Base-by-base conservation (phyloP, 2,797 vertebrate species). In the Crossoptilon crossoptilon region DNA sequence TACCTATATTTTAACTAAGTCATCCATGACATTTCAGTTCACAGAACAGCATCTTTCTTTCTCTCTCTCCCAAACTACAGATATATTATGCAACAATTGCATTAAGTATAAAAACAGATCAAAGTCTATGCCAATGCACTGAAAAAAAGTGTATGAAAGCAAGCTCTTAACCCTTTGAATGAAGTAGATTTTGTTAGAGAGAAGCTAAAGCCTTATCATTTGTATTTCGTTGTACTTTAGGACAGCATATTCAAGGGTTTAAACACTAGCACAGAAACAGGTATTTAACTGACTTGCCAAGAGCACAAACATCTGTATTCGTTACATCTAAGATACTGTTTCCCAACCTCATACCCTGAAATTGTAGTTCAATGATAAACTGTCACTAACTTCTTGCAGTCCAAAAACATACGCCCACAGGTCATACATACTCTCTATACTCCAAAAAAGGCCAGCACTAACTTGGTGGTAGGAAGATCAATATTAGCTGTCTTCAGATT, bases 71-170 rank as follows among this genome's bases (percentile, higher is more conserved):
- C 29, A 78, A 95, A 53, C 35, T 78, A 68, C 51, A 91, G 77
- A 75, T 84, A 85, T n/a, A 77, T n/a, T 93, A 87, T 86, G 88
- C 68, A 95, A 60, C 7, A 9, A 91, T 88, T 10, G 63, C 22
- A 87, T 23, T 11, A 91, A 84, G n/a, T 66, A 74, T 33, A 81
- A 87, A 87, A 91, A 46, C 46, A 78, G 24, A 74, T 4, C 72
- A 64, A 93, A 86, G 87, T 90, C 67, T 92, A 95, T 74, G 74
- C 56, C 87, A 91, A 95, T 72, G 88, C 84, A 78, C 88, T 56
- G 37, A 78, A 80, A 85, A 85, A 70, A 71, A 31, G 58, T 83
- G 46, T 59, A 84, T 44, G 37, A 91, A 85, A 91, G 68, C 18
- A 96, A 89, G 71, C 59, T 72, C 79, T 76, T 74, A 92, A 91